Evolutionary conservation across 2,113 vertebrate genomes (phyloP), one percentile per base, ranked within the genome.

Genomic region (Sylvia atricapilla): DNA sequence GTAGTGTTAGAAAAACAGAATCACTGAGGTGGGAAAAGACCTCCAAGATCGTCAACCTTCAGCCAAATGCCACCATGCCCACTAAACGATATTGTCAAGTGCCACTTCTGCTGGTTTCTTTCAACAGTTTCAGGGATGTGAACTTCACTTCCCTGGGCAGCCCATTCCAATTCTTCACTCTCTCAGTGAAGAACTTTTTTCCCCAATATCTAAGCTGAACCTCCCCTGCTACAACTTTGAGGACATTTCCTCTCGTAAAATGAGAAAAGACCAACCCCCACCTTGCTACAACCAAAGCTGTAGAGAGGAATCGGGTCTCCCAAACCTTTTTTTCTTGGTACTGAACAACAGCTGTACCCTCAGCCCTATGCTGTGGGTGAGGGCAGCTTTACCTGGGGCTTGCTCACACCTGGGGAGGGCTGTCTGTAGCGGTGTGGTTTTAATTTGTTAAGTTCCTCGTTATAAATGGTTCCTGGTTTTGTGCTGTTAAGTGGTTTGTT

Each of bases 261-360:
- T 41, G 53, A 30, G 24, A 68, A 60, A 52, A 75, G 16, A 21
- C 9, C 0, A 0, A 20, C 2, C 11, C 7, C 7, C 37, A 39
- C 19, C 23, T n/a, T 46, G 5, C 28, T 39, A 47, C 39, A 47
- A 22, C 4, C 24, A 12, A 2, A 27, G 10, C 0, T 60, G 11
- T 15, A 21, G 21, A n/a, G 28, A 46, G 20, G 24, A 60, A 46
- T 9, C 21, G 52, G 3, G 3, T 39, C 13, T n/a, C 33, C 15
- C 60, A 23, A 75, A 7, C 33, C 28, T 74, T 28, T 13, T 52
- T 59, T 58, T 24, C 18, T 67, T 15, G 6, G 9, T 6, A 3
- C 39, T 21, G 3, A 30, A 60, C 13, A 15, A 2, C 20, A 46
- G 0, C 23, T 12, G 21, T 5, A 14, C 16, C 23, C 37, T 52